Evolutionary conservation across 2,113 vertebrate species (phyloP), one percentile per base, ranked within the genome.

Genomic region (Rhinichthys klamathensis): DNA sequence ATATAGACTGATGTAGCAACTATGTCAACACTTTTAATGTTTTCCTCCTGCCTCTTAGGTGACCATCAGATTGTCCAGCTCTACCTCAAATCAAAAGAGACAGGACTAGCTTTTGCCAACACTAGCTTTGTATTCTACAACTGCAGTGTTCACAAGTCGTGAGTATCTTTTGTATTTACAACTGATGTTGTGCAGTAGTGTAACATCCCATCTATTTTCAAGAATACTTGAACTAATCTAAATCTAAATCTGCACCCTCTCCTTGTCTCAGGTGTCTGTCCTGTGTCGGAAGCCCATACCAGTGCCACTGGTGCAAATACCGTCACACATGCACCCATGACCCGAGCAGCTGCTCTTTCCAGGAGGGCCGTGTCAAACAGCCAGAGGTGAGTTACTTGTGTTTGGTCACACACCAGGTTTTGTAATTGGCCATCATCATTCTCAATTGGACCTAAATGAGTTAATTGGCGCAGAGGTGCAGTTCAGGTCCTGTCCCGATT

Each of bases 101-200:
- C 98, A 0, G 98, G 98, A 76, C 95, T 99, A 95, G 97, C 97
- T 13, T 99, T 99, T 58, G 98, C 97, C 88, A 99, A 98, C 87
- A 99, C 98, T 88, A 98, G 95, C 91, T 99, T 99, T 27, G 97
- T 99, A 89, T 99, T 99, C 95, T 99, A 99, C 95, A 99, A 99
- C 93, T 99, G 98, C 91, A 99, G 98, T 0, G 98, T 99, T 83
- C 98, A 99, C 90, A 98, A 97, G 73, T 99, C 98, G 98, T 99
- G 94, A 90, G 98, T 85, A 32, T 44, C 38, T 84, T 86, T 84
- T 23, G 11, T 86, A 15, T 15, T 46, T 13, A 13, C 60, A 85
- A 8, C 54, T 58, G 4, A 80, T 23, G 11, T 54, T 21, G 18
- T 56, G 46, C 16, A 77, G 46, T 9, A 30, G 63, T 79, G 41